Conservation (phyloP, 2,113 vertebrate species). For the Calidris pugnax region DNA sequence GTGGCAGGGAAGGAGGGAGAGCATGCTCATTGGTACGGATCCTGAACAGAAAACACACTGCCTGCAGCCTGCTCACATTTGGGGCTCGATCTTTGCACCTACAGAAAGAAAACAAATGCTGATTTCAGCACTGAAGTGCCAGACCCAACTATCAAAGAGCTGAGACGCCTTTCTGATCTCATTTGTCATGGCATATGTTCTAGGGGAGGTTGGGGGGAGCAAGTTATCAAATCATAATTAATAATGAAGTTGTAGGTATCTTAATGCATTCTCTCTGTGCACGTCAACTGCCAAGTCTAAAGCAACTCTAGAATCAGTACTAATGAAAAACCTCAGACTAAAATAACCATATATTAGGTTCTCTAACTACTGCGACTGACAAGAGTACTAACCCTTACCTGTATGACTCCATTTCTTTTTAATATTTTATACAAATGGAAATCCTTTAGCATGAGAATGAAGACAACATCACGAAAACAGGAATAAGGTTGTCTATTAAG, state of each 20-base stretch:
- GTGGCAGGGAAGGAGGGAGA: background rate
- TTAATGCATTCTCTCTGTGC: background rate
- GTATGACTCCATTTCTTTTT: background rate
- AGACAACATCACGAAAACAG: slow-evolving; percentile 50
- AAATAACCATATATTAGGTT: background rate
- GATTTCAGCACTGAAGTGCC: background rate
- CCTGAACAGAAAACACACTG: background rate
- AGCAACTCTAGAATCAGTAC: background rate
- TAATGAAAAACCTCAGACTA: background rate
- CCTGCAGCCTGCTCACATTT: background rate
- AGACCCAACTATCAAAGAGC: background rate
- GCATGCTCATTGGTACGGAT: background rate
- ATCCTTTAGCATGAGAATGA: slow-evolving; percentile 36
- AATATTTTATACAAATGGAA: slow-evolving; percentile 55
- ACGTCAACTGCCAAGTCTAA: background rate
- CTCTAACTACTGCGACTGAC: background rate
- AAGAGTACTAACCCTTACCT: background rate
- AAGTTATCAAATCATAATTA: background rate
- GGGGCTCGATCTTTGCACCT: background rate
- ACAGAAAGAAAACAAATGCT: background rate
- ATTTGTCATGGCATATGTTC: background rate
- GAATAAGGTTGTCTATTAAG: slow-evolving; percentile 56
- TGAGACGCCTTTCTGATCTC: background rate
- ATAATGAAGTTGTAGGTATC: background rate
- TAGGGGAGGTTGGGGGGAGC: background rate